Evolutionary conservation across 1,140 invertebrate species (phyloP), one percentile per base, ranked within the genome.

Genomic region (Lerema accius): DNA sequence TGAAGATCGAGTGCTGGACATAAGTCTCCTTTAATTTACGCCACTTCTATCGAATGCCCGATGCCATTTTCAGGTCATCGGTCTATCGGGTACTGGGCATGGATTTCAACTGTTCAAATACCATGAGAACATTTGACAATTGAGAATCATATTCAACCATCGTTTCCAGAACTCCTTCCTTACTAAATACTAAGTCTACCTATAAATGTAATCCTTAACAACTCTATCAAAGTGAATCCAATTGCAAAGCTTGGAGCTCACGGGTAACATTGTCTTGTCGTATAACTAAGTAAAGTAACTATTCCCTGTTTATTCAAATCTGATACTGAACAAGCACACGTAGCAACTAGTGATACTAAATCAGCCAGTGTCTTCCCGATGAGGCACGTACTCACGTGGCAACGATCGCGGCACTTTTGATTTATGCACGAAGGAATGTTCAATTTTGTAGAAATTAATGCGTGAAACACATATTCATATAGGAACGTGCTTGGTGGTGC

Each of bases 401-500:
- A 43, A 40, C 55, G 40, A 58, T 58, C 42, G 40, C 40, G 7
- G 16, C 28, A 55, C 40, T 45, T 58, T 58, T 45, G 40, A 56
- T 56, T 56, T 56, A 56, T 56, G 40, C 5, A 1, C 28, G 4
- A 11, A 56, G 53, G 39, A 42, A 55, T 53, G 16, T 51, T 39
- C 23, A 55, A 32, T 56, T 56, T 15, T 43, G 23, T 15, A 13
- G 50, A 5, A 32, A 56, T 56, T 56, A 56, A 45, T 56, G 40
- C 17, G 17, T 15, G 37, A 37, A 10, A 42, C 19, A 19, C 37
- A 56, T 56, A 48, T 7, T 48, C n/a, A 15, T 6, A 28, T 32
- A 11, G 17, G 11, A 17, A 43, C 15, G 40, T 43, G 14, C 14
- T 16, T 45, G 35, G 32, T 45, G n/a, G n/a, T n/a, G n/a, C n/a